Evolutionary conservation across 2,113 vertebrate genomes (phyloP), one percentile per base, ranked within the genome.

Genomic region (Zootoca vivipara): DNA sequence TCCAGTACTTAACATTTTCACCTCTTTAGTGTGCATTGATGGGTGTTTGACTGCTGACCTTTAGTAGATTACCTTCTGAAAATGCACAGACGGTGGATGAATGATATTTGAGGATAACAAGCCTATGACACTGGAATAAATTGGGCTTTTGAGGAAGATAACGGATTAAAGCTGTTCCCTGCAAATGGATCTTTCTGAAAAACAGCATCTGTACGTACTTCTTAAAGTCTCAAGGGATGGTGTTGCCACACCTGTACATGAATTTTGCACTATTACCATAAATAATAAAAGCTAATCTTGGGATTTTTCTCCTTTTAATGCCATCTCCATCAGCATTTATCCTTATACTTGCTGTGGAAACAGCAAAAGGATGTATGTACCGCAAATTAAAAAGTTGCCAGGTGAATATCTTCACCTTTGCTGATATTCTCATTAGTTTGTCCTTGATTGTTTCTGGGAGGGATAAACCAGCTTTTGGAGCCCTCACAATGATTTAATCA

Each of bases 401-500:
- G 85, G 46, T 52, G 46, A 18, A 73, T 83, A 93, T 78, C 86
- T 64, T 93, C 3, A 46, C 91, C 81, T 91, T 96, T 85, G 46
- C 95, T 95, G 93, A 85, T 88, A 89, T 38, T 91, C 81, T 93
- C 89, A 92, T 96, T 94, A 92, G 79, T 94, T 95, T 78, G 90
- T 89, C 94, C 92, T 96, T 95, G 93, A 95, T 96, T 94, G 92
- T 95, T 95, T 95, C 89, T 81, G 78, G 78, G 88, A 94, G 91
- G 92, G 92, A 96, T 96, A 87, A 97, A 82, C 80, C 82, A 94
- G 92, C 92, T 96, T 96, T 95, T 84, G 89, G 58, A 90, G 85
- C 80, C 87, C 73, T 93, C 83, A 94, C 91, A 94, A 92, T 96
- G 93, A 96, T 97, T 96, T 95, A 95, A 96, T 97, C 97, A 95